Conservation (phyloP, 1,140 invertebrate species). For the Melanaphis sacchari region DNA sequence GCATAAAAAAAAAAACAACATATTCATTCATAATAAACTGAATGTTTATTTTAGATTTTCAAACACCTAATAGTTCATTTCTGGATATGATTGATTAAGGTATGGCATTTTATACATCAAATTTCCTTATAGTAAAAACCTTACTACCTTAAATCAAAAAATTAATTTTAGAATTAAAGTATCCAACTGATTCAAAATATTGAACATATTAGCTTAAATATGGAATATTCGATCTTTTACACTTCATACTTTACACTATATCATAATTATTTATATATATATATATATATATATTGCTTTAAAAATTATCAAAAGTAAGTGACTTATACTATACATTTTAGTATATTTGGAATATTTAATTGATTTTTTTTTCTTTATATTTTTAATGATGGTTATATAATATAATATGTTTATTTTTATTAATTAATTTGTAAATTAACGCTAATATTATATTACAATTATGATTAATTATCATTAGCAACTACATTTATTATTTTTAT, state of each 20-base stretch:
- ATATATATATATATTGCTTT: conserved; percentile 1
- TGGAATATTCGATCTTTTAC: too few relatives aligned
- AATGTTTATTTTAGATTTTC: neutral
- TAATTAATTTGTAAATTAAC: neutral
- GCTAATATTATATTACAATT: too few relatives aligned
- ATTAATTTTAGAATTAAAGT: too few relatives aligned
- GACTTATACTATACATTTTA: neutral
- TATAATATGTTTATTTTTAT: neutral
- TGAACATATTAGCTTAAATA: too few relatives aligned
- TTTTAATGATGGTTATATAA: neutral
- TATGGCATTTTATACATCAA: neutral
- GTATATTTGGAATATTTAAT: neutral
- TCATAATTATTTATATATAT: too few relatives aligned
- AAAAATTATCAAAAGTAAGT: neutral
- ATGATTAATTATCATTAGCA: too few relatives aligned
- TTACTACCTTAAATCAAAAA: too few relatives aligned
- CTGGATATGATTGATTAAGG: neutral
- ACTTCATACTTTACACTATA: too few relatives aligned
- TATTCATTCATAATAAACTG: neutral
- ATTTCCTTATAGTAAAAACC: too few relatives aligned
- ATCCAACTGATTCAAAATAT: too few relatives aligned
- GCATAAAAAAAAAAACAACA: neutral
- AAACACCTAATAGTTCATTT: neutral
- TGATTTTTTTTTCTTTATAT: neutral
- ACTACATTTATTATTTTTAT: neutral